These are phyloP conservation scores for Sylvia atricapilla DNA, from an alignment of 2,113 vertebrate species.

Conservation along the genomic window DNA sequence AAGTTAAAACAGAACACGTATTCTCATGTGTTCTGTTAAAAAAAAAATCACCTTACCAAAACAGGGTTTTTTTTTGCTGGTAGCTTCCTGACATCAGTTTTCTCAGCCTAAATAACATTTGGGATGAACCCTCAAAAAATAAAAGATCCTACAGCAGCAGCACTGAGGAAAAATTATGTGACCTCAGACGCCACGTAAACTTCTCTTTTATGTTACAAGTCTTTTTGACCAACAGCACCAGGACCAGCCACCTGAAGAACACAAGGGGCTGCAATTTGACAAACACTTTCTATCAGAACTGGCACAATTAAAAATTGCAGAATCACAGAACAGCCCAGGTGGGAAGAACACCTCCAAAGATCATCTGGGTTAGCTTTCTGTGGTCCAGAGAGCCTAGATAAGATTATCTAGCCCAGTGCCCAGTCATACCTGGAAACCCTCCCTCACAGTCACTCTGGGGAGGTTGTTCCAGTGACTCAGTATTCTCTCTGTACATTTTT, in stretches of 20 bases:
- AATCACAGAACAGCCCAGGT: neutral
- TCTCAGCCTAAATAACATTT: neutral
- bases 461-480: neutral
- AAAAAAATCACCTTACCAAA: neutral
- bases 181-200: neutral
- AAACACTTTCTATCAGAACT: neutral
- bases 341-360: neutral
- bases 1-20: neutral
- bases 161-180: neutral
- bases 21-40: neutral
- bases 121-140: neutral
- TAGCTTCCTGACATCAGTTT: neutral
- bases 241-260: neutral
- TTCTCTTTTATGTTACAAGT: neutral
- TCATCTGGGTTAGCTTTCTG: neutral
- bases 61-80: neutral
- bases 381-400: neutral
- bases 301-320: neutral
- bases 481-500: neutral
- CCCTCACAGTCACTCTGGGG: neutral
- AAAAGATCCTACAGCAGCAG: neutral
- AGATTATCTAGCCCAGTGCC: neutral
- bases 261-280: neutral
- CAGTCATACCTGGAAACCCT: neutral
- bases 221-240: neutral